Evolutionary conservation across 2,113 vertebrate genomes (phyloP), one percentile per base, ranked within the genome.

Genomic region (Poeciliopsis turrubarensis): DNA sequence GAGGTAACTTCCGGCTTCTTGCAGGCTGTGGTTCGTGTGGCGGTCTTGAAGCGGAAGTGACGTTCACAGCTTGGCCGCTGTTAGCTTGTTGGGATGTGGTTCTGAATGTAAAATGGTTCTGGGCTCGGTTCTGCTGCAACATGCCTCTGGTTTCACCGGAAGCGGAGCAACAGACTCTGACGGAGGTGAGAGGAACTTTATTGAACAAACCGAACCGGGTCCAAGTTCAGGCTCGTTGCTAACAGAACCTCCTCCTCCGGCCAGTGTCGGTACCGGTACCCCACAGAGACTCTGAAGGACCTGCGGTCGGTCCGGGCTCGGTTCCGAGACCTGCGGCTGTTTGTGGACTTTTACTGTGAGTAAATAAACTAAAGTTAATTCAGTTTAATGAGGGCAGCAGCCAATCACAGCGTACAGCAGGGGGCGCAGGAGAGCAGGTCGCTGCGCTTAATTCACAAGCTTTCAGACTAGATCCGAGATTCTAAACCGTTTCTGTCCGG

Each of bases 291-390:
- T 3, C 78, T 86, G 17, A 41, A 30, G 5, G 94, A 95, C 8
- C 68, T 94, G n/a, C 82, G 68, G 68, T 30, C 6, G 13, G 91
- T 91, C 14, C 87, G 81, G 2, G 29, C 90, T 0, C 65, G 30
- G 0, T 94, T 87, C 27, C 61, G 73, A 63, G 92, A 95, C 41
- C 92, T 95, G 29, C 89, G 90, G 15, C 86, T 93, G 3, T 90
- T 87, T 9, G 81, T 89, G 11, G 93, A 93, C n/a, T 90, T 89
- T 29, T 95, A 95, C 82, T 80, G 94, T 95, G 51, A 94, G 94
- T 93, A 62, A 32, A 31, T 5, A 47, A 44, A 44, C 13, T 44
- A 44, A 44, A 47, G 44, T 47, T 47, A 47, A 47, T 47, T 17
- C 1, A 47, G 5, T 47, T 47, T 19, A 17, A 47, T 47, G 15